A percentile compares a stretch with the other conserved stretches of the same genome.
phyloP scores from a whole-genome alignment of 2,113 vertebrate genomes.

The Albula goreensis region DNA sequence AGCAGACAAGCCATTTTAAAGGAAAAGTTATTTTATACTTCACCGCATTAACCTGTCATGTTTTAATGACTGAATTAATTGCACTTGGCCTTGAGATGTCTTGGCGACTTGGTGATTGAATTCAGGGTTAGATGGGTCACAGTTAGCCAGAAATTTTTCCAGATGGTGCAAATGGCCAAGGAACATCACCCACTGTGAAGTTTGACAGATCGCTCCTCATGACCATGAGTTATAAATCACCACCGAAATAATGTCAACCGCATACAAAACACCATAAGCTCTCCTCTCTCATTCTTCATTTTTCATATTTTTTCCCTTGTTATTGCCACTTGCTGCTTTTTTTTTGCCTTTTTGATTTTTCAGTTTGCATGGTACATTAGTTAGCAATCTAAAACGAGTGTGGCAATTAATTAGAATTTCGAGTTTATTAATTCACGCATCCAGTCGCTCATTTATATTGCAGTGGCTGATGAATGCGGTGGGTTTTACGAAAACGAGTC shows the following conservation, averaged over 20 bases:
- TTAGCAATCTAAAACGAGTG: slow-evolving; percentile 27
- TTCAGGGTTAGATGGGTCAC: background rate
- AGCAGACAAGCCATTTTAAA: background rate
- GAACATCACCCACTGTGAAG: slow-evolving; percentile 29
- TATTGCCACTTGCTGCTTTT: slow-evolving; percentile 13
- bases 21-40: background rate
- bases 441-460: slow-evolving; percentile 46
- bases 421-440: slow-evolving; percentile 41
- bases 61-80: background rate
- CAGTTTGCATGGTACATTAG: slow-evolving; percentile 38
- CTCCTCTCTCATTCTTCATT: background rate
- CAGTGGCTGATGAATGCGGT: slow-evolving; percentile 55
- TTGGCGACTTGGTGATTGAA: background rate
- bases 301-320: background rate
- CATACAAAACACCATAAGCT: background rate
- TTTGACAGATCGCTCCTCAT: slow-evolving; percentile 25
- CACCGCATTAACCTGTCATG: background rate
- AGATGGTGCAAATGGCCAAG: background rate
- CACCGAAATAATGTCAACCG: background rate
- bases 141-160: background rate
- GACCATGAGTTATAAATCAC: background rate
- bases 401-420: slow-evolving; percentile 56
- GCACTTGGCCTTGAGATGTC: background rate
- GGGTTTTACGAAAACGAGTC: slow-evolving; percentile 56
- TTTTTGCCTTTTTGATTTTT: slow-evolving; percentile 21